Percentiles rank a stretch among this genome's conserved stretches.
Conservation (phyloP, 1,140 invertebrate species). For the Drosophila suzukii region DNA sequence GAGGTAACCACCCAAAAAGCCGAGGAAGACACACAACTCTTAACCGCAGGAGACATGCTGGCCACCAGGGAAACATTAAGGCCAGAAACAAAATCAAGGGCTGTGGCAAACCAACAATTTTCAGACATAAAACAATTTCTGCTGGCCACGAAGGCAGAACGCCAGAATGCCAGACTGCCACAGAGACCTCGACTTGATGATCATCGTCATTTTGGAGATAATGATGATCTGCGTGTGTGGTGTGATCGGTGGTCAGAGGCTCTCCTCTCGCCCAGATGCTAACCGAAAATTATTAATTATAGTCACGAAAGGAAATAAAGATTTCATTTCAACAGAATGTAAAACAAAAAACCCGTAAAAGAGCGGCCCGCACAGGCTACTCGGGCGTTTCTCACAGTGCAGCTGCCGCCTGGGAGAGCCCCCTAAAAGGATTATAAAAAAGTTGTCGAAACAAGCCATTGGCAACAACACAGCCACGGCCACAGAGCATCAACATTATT, state of each 20-base stretch:
- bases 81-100: constrained; percentile 41
- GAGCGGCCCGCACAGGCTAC: constrained; percentile 61
- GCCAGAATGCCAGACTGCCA: too few relatives aligned
- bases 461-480: constrained; percentile 51
- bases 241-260: constrained; percentile 68
- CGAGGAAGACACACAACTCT: constrained; percentile 41
- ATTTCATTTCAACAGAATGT: constrained; percentile 83
- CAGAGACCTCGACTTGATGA: constrained; percentile 18
- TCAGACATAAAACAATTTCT: constrained; percentile 78
- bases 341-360: constrained; percentile 52
- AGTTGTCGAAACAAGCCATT: constrained; percentile 82
- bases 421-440: constrained; percentile 82
- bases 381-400: constrained; percentile 64
- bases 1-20: constrained; percentile 71
- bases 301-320: constrained; percentile 84
- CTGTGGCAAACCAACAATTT: constrained; percentile 70
- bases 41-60: constrained; percentile 76
- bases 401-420: constrained; percentile 62
- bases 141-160: constrained; percentile 29
- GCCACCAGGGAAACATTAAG: constrained; percentile 71
- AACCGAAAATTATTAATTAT: constrained; percentile 80
- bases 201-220: constrained; percentile 36
- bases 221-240: constrained; percentile 70
- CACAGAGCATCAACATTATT: constrained; percentile 70
- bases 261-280: constrained; percentile 28